Percentiles rank a stretch among this genome's conserved stretches.
phyloP scores from a whole-genome alignment of 2,113 vertebrate species.

The Uropsilus gracilis region DNA sequence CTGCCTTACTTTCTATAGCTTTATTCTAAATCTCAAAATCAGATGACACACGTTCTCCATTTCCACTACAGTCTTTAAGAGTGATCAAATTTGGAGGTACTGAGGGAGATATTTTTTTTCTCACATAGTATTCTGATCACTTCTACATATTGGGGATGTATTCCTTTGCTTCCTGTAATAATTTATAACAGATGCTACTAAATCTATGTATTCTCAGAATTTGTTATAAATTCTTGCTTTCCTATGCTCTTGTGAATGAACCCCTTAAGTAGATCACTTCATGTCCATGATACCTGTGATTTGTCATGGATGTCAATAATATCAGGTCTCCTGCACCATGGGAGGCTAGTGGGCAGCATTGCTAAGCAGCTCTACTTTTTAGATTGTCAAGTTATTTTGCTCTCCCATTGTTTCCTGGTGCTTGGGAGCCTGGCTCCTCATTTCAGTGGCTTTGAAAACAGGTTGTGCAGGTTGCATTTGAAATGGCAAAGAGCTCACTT shows the following conservation, averaged over 20 bases:
- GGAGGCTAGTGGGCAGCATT: not conserved
- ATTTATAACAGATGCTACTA: constrained; percentile 27
- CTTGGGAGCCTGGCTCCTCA: not conserved
- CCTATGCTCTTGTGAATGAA: constrained; percentile 38
- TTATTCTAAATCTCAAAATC: constrained; percentile 29
- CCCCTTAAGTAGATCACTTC: not conserved
- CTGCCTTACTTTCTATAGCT: constrained; percentile 41
- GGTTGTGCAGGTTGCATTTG: not conserved
- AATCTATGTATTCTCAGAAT: constrained; percentile 35
- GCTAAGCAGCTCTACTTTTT: not conserved
- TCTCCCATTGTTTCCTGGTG: not conserved
- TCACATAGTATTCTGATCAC: not conserved
- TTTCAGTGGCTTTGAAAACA: constrained; percentile 25
- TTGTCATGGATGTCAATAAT: constrained; percentile 7
- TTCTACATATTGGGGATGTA: not conserved
- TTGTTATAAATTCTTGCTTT: constrained; percentile 50
- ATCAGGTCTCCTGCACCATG: not conserved
- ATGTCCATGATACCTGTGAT: not conserved
- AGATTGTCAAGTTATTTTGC: not conserved
- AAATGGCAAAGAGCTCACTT: constrained; percentile 28
- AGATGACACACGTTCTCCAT: not conserved
- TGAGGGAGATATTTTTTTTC: not conserved
- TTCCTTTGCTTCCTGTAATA: constrained; percentile 7
- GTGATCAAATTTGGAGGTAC: constrained; percentile 23
- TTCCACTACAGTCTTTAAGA: not conserved